Evolutionary conservation across 2,113 vertebrate genomes (phyloP), one percentile per base, ranked within the genome.

Genomic region (Coryphaenoides rupestris): DNA sequence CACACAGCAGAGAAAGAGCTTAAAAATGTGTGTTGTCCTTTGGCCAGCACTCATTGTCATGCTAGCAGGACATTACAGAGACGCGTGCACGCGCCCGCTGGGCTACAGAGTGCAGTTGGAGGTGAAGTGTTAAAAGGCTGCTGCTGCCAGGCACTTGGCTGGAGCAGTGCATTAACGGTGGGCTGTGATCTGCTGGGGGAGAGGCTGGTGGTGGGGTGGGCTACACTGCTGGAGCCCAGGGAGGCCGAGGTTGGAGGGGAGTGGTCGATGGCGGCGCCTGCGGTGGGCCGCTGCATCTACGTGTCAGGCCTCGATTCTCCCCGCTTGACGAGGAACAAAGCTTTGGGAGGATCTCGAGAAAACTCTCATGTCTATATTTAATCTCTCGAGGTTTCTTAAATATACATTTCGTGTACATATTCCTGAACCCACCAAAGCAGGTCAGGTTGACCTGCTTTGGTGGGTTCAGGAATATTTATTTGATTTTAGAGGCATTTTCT

Each of bases 81-180:
- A 19, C 13, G 40, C n/a, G 15, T 13, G 15, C 15, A 50, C 15
- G 9, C 24, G 9, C 33, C 9, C 9, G 33, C 9, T 7, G 33
- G 13, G 47, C 9, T 50, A 50, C 9, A 5, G 72, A 78, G 79
- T 76, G 79, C 79, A 64, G 75, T 80, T 80, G 83, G 83, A 82
- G 85, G 80, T 80, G 68, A 81, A 81, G 70, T 79, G 80, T 84
- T 80, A 84, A 74, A 68, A 78, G 75, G 68, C 72, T 79, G 76
- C 74, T 78, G 77, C 58, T 81, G 73, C 70, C 73, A 78, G 81
- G 72, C 80, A 72, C 73, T 72, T 83, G 84, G 83, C 80, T 62
- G 59, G 65, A 75, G 73, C 66, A 86, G 84, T 84, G 74, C 85
- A 86, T 89, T 87, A 88, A 86, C 88, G 80, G 63, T 47, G 52